phyloP scores from a whole-genome alignment of 2,113 vertebrate species.

The Chloropsis cyanopogon region DNA sequence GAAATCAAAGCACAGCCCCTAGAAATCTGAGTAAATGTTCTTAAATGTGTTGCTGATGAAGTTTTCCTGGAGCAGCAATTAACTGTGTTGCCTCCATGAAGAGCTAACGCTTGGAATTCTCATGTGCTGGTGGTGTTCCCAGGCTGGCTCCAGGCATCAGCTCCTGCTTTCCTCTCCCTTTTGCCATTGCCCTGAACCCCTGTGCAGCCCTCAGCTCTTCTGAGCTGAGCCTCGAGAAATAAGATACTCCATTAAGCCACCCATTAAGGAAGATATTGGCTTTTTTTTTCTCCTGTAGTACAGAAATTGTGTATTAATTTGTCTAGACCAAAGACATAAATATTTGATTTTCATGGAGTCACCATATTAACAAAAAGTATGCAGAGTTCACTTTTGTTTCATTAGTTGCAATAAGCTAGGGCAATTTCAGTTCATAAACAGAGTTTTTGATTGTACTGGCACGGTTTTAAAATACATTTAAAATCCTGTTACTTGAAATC shows the following conservation, averaged over 20 bases:
- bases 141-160: not conserved
- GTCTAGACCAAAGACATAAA: slow-evolving; percentile 30
- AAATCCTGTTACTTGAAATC: slow-evolving; percentile 20
- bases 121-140: not conserved
- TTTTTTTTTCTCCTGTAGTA: not conserved
- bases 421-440: slow-evolving; percentile 33
- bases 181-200: not conserved
- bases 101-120: not conserved
- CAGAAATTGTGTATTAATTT: not conserved
- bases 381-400: not conserved
- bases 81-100: not conserved
- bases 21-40: not conserved
- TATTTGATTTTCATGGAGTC: slow-evolving; percentile 39
- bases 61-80: not conserved
- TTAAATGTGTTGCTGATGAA: not conserved
- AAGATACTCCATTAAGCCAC: not conserved
- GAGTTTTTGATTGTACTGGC: not conserved
- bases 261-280: not conserved
- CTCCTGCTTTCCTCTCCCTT: not conserved
- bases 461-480: slow-evolving; percentile 18
- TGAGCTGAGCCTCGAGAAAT: not conserved
- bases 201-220: not conserved
- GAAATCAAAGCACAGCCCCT: not conserved
- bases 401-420: not conserved
- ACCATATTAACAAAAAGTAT: not conserved